Evolutionary conservation across 2,888 invertebrate genomes (phyloP), one percentile per base, ranked within the genome.

Genomic region (Lasioglossum malachurum): DNA sequence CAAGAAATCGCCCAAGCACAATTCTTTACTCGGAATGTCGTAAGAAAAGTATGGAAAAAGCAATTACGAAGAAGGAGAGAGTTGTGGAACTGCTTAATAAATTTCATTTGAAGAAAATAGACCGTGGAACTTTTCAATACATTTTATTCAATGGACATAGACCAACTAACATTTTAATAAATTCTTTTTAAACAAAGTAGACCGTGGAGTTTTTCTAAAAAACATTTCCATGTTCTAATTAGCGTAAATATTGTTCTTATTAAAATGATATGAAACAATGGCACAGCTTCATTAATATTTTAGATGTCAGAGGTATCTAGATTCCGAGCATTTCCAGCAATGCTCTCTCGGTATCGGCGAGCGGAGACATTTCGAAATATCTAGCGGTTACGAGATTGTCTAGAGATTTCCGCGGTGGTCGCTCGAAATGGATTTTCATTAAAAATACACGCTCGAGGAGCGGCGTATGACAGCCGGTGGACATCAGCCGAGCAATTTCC

Each of bases 401-500:
- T 60, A 1, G 27, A 60, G 12, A 27, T 7, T 27, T 60, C 31
- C 27, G 12, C 4, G 27, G 27, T 1, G 14, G 27, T 16, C 5
- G 27, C 31, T 60, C 16, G 60, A 60, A 57, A 27, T 8, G 49
- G 49, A 72, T 83, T 84, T 72, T 72, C 75, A 78, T 83, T 83
- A 41, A 83, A 78, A 67, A 46, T 23, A 2, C 71, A 53, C 64
- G 44, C 75, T 14, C 16, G 27, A 60, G 16, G 46, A 10, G 31
- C 23, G 4, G 10, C n/a, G 31, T 41, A 14, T 41, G 41, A 14
- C 27, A 38, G 4, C 5, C 16, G 44, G 44, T 44, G 71, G 8
- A 38, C 19, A 16, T 44, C n/a, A 44, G 19, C 44, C 7, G 19
- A 16, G 71, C 16, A 41, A 75, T 79, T 75, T 27, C 38, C 75